Base-by-base conservation (phyloP, 2,797 vertebrate genomes). In the Coregonus suidteri region DNA sequence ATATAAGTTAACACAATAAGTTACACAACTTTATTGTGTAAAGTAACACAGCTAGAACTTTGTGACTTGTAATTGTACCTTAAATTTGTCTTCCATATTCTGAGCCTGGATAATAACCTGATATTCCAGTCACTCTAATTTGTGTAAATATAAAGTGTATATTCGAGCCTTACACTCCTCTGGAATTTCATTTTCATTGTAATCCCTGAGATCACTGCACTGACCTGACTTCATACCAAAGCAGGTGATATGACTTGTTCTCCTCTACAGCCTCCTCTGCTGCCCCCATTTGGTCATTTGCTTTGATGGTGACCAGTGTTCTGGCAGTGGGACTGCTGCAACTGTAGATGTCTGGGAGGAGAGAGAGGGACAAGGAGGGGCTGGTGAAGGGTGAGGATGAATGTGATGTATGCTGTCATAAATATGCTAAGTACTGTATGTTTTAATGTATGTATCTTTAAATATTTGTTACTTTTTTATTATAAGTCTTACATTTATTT, bases 261-360 rank as follows among this genome's bases (percentile, higher is more conserved):
- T 59, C 54, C 67, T 52, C 18, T 78, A 20, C 79, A 93, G 92
- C 89, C 0, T 91, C 87, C 71, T 78, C 88, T 62, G 14, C 79
- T 62, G 75, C 82, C 31, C 86, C 83, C 83, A 82, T 78, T 77
- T 88, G 88, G 88, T 88, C 90, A 0, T 54, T 80, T 73, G 65
- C 72, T 25, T 16, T 75, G 25, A 15, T 88, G 75, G 14, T 85
- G 72, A 66, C 86, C 52, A 77, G 75, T 70, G 71, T 35, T 0
- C 56, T 90, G 67, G 54, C 37, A 7, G 75, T 81, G 1, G 77
- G 41, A 15, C 52, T 83, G 0, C 56, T 76, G 59, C 90, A 67
- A 68, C 41, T 70, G 41, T 79, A 75, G 14, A 47, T 47, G 9
- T 13, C 41, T 47, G 25, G 74, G 0, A 67, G 25, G 56, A 31